A percentile compares a stretch with the other conserved stretches of the same genome.
These are phyloP conservation scores for Zaprionus africanus DNA, from an alignment of 1,140 invertebrate genomes.

Conservation along the genomic window DNA sequence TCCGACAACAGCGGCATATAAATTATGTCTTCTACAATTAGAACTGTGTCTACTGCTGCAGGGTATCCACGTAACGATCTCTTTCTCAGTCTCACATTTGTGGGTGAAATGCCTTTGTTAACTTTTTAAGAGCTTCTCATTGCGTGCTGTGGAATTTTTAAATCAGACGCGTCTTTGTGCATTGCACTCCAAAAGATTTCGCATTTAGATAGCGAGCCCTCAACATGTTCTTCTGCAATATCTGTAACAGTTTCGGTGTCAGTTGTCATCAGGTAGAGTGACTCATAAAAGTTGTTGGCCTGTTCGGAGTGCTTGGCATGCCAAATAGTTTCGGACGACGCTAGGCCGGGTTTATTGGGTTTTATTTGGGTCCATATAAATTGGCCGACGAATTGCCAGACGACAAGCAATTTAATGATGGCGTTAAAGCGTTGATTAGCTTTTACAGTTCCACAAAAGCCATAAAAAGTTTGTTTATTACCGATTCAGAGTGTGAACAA, in stretches of 20 bases:
- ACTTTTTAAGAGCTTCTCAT: constrained; percentile 2
- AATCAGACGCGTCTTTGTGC: constrained; percentile 44
- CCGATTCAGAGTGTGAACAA: not conserved
- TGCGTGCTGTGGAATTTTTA: constrained; percentile 63
- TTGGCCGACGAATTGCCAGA: constrained; percentile 5
- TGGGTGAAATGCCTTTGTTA: not conserved
- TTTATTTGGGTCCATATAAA: constrained; percentile 38
- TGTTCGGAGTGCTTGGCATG: constrained; percentile 41
- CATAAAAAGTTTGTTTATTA: constrained; percentile 15
- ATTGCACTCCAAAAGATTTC: constrained; percentile 62
- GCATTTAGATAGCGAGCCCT: constrained; percentile 30
- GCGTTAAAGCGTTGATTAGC: constrained; percentile 30
- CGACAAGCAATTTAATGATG: constrained; percentile 17
- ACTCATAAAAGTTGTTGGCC: constrained; percentile 44
- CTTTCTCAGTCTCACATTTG: not conserved
- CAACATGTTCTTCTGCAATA: constrained; percentile 27
- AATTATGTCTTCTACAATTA: not conserved
- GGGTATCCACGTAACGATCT: constrained; percentile 10
- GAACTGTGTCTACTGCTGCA: not conserved
- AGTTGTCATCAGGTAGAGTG: constrained; percentile 11
- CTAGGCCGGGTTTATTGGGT: constrained; percentile 24
- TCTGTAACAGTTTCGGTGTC: constrained; percentile 14
- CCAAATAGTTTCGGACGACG: constrained; percentile 28
- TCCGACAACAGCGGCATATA: not conserved
- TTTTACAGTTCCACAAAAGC: constrained; percentile 30